A percentile compares a stretch with the other conserved stretches of the same genome.
Conservation (phyloP, 92 coral and sea anemone genomes). For the Chrysogorgia sp. region DNA sequence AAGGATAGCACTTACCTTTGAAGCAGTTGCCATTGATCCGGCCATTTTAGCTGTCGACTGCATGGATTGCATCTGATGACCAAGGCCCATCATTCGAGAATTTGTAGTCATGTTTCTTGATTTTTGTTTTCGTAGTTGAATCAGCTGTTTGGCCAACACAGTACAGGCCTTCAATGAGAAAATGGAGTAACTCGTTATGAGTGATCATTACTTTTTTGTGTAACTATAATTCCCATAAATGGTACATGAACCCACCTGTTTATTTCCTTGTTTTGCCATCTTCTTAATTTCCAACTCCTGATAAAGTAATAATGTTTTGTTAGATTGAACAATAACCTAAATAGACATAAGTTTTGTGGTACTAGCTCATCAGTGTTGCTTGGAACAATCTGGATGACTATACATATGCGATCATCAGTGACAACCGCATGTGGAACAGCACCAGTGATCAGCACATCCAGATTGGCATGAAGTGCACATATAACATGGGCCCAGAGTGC, state of each 20-base stretch:
- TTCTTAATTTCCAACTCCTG: conserved; percentile 98
- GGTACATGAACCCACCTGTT: conserved; percentile 68
- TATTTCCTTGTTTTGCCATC: conserved; percentile 93
- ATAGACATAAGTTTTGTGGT: not conserved
- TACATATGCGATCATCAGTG: not conserved
- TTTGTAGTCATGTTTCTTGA: conserved; percentile 78
- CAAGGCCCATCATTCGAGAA: conserved; percentile 80
- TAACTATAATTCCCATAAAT: not conserved
- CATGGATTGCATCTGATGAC: conserved; percentile 97
- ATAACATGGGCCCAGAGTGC: not conserved
- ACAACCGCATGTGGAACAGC: no score
- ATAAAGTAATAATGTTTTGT: not conserved
- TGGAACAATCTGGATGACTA: not conserved
- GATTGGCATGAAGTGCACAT: not conserved
- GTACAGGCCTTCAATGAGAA: conserved; percentile 81
- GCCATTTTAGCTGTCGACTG: conserved; percentile 99
- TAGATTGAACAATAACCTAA: no score
- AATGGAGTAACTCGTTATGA: no score
- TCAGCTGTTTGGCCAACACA: conserved; percentile 88
- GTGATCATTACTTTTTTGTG: not conserved
- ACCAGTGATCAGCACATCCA: no score
- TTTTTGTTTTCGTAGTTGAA: conserved; percentile 88
- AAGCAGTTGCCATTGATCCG: conserved; percentile 93
- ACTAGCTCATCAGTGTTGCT: not conserved
- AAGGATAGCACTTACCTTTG: conserved; percentile 61